phyloP scores from a whole-genome alignment of 2,113 vertebrate species.

The Psilopogon haemacephalus region DNA sequence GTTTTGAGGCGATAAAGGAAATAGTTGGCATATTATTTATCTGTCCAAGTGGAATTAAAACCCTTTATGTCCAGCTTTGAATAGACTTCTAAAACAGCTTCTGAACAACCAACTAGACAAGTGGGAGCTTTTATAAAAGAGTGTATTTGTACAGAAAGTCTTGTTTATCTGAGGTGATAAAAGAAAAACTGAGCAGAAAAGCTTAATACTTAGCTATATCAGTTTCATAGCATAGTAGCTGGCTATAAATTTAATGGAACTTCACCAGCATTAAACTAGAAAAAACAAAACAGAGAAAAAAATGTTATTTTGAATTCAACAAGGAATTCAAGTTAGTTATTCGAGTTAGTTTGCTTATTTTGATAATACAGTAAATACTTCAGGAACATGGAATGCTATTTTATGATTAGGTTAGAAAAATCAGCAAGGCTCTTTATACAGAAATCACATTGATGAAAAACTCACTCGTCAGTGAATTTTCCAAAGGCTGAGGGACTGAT shows the following conservation, averaged over 20 bases:
- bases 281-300: background rate
- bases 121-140: background rate
- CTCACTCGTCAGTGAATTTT: background rate
- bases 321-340: background rate
- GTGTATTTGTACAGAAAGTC: background rate
- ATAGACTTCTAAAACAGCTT: slow-evolving; percentile 7
- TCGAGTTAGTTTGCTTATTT: background rate
- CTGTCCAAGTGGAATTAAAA: background rate
- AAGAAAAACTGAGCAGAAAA: slow-evolving; percentile 25
- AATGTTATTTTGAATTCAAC: background rate
- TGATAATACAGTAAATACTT: background rate
- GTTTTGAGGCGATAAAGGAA: background rate
- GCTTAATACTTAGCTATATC: background rate
- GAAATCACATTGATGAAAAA: background rate
- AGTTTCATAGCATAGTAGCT: background rate
- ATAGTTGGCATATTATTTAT: background rate
- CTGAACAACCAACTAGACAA: background rate
- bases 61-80: background rate
- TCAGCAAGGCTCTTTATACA: background rate
- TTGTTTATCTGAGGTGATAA: slow-evolving; percentile 25
- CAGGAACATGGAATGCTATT: background rate
- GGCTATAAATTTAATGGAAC: background rate
- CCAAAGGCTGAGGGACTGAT: background rate
- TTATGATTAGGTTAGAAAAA: background rate
- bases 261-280: background rate